These are phyloP conservation scores for Lasioglossum malachurum DNA, from an alignment of 2,888 invertebrate species.

Conservation along the genomic window DNA sequence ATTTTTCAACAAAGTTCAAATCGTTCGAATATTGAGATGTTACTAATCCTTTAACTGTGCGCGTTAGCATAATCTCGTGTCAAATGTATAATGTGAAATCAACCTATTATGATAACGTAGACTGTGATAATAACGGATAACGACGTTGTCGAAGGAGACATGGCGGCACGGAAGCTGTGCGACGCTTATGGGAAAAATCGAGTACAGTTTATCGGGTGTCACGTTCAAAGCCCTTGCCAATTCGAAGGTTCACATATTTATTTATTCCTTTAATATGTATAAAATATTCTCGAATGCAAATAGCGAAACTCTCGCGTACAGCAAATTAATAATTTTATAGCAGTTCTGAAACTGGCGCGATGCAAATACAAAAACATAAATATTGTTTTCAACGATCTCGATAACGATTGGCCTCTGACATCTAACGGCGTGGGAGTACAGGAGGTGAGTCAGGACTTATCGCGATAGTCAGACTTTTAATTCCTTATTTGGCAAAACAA, in stretches of 20 bases:
- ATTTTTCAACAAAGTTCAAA: neutral
- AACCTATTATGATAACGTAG: slow-evolving; percentile 35
- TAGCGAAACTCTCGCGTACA: neutral
- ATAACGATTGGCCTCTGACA: slow-evolving; percentile 43
- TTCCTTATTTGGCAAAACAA: neutral
- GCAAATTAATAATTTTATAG: slow-evolving; percentile 46
- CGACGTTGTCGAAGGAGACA: slow-evolving; percentile 75
- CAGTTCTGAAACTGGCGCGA: slow-evolving; percentile 54
- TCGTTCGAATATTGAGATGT: neutral
- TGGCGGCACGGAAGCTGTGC: slow-evolving; percentile 79
- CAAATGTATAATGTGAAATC: neutral
- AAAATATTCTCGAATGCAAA: neutral
- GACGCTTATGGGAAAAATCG: slow-evolving; percentile 80
- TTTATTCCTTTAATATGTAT: neutral
- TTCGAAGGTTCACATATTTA: slow-evolving; percentile 76
- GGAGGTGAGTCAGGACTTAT: slow-evolving; percentile 15
- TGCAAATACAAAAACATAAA: slow-evolving; percentile 65
- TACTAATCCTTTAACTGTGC: neutral
- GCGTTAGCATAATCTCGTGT: neutral
- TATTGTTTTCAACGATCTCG: slow-evolving; percentile 74
- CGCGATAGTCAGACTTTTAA: neutral
- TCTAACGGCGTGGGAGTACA: neutral
- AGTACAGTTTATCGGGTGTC: slow-evolving; percentile 80
- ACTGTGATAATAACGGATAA: slow-evolving; percentile 82
- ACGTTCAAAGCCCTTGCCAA: slow-evolving; percentile 80